Evolutionary conservation across 2,888 invertebrate species (phyloP).

Genomic region (Epinotia demarniana): DNA sequence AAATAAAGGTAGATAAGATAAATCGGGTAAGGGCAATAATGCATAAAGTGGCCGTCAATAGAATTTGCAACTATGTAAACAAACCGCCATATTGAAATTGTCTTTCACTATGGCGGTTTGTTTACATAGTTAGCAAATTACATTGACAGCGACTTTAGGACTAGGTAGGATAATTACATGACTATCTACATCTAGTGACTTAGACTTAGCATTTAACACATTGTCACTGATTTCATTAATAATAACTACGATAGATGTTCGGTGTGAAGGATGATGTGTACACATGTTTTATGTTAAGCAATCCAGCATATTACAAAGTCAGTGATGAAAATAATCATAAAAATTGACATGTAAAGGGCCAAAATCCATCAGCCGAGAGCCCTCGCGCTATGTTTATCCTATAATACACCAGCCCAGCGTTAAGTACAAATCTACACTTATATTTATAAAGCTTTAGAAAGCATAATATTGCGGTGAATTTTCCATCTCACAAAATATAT

Average conservation of each 20-base stretch:
- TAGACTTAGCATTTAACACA: not conserved
- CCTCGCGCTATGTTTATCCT: constrained; percentile 52
- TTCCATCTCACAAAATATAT: constrained; percentile 64
- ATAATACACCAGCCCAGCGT: constrained; percentile 46
- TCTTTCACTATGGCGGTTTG: too few relatives aligned
- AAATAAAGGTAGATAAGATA: too few relatives aligned
- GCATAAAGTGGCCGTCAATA: too few relatives aligned
- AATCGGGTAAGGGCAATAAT: too few relatives aligned
- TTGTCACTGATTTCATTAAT: not conserved
- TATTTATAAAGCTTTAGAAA: constrained; percentile 64
- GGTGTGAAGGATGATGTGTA: not conserved
- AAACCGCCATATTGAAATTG: too few relatives aligned
- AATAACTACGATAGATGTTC: not conserved
- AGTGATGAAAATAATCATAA: constrained; percentile 12
- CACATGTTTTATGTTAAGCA: not conserved
- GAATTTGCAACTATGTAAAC: too few relatives aligned
- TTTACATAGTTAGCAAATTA: too few relatives aligned
- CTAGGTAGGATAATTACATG: too few relatives aligned
- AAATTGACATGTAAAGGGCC: constrained; percentile 65
- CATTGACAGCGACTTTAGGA: too few relatives aligned
- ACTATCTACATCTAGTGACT: not conserved
- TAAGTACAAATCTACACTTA: constrained; percentile 54
- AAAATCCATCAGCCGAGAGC: constrained; percentile 60
- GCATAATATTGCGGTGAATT: constrained; percentile 56
- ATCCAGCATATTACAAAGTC: constrained; percentile 34